A percentile compares a stretch with the other conserved stretches of the same genome.
These are phyloP conservation scores for Passer domesticus DNA, from an alignment of 2,113 vertebrate genomes.

Conservation along the genomic window DNA sequence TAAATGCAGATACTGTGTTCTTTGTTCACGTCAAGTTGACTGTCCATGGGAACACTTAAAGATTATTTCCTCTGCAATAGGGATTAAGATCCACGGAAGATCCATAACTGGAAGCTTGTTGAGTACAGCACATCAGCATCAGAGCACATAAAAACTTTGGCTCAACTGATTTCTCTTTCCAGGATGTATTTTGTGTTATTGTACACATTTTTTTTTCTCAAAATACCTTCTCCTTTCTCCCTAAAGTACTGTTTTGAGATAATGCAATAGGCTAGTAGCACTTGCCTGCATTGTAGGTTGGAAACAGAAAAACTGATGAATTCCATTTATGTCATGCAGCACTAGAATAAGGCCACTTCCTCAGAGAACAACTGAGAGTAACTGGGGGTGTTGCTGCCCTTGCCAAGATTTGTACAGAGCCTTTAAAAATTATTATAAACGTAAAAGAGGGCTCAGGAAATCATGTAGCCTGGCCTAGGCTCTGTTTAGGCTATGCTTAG, in stretches of 20 bases:
- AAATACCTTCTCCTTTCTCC: not conserved
- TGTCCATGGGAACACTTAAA: not conserved
- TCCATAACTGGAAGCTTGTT: not conserved
- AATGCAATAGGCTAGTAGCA: rapidly evolving
- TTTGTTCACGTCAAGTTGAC: not conserved
- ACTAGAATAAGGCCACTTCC: not conserved
- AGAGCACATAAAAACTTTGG: not conserved
- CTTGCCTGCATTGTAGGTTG: not conserved
- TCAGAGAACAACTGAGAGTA: not conserved
- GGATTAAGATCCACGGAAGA: not conserved
- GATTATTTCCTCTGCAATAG: not conserved
- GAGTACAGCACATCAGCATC: not conserved
- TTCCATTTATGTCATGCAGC: not conserved
- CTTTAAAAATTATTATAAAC: not conserved
- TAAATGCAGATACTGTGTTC: not conserved
- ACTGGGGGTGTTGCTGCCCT: not conserved
- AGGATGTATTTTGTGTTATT: not conserved
- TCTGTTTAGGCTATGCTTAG: not conserved
- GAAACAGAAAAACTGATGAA: not conserved
- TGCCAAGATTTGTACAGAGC: not conserved
- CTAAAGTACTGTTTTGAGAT: not conserved
- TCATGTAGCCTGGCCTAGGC: not conserved
- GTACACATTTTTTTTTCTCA: not conserved
- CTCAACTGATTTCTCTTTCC: not conserved
- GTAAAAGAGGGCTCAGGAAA: not conserved